Base-by-base conservation (phyloP, 2,113 vertebrate genomes). In the Phalacrocorax pelagicus region DNA sequence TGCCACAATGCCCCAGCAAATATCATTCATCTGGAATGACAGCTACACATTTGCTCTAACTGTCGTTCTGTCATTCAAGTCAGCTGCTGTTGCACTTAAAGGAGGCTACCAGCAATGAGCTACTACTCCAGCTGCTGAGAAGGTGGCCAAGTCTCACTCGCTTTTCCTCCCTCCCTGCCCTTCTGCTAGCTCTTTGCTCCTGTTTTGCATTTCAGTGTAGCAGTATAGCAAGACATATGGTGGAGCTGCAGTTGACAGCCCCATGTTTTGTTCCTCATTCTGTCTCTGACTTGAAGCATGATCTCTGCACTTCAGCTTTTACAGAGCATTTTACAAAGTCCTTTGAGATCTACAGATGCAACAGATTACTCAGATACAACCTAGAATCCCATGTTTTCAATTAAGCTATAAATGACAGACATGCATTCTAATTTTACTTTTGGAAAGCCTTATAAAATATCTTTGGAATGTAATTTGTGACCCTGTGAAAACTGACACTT, bases 381-480 rank as follows among this genome's bases (percentile, higher is more conserved):
- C 23, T 87, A 89, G 65, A 89, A 94, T 61, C 32, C 36, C 27
- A 17, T 91, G 92, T 89, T 96, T 95, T 95, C 81, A 92, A 92
- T 96, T 91, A 91, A 89, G 84, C 61, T 63, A 42, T 81, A 94
- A 91, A 91, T 87, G 65, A 92, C 61, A 91, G 83, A 63, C 55
- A 67, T 17, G 15, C 29, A 74, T 90, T 94, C 75, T 86, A 77
- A 83, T 88, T 94, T 88, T 90, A 62, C 65, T 92, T 97, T 92
- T 95, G 8, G 51, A 96, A 96, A 94, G 17, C 3, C 16, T 66
- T 73, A 88, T 90, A 91, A 97, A 95, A 93, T 89, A 94, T 97
- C 86, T 90, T 69, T 66, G 63, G 80, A 73, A 94, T 90, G 90
- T 59, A 86, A 92, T 91, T 86, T 90, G 70, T 94, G 87, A 69